These are phyloP conservation scores for Trematocara caparti DNA, from an alignment of 2,797 vertebrate genomes.

Conservation along the genomic window DNA sequence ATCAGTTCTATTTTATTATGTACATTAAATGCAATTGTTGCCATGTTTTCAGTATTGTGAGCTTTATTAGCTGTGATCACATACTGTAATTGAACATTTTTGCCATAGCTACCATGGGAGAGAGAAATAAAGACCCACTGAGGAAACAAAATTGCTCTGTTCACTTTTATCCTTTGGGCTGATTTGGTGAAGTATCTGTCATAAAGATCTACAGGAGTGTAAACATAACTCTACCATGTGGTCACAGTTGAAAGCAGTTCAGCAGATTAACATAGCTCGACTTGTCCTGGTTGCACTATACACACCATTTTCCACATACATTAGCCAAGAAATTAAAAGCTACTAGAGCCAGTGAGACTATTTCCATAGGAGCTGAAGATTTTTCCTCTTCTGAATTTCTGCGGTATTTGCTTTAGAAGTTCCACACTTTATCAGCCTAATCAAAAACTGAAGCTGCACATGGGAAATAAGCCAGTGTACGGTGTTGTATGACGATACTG, in stretches of 20 bases:
- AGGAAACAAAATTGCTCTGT: conserved; percentile 22
- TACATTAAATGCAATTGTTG: conserved; percentile 76
- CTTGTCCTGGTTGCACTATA: neutral
- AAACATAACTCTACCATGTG: neutral
- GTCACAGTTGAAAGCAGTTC: neutral
- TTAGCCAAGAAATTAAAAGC: neutral
- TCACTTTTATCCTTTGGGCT: conserved; percentile 11
- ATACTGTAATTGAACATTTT: conserved; percentile 75
- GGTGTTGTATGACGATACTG: neutral
- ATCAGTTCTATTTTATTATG: conserved; percentile 76
- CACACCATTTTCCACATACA: neutral
- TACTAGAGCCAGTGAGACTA: neutral
- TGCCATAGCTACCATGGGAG: conserved; percentile 72
- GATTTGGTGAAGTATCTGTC: neutral
- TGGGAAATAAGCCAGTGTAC: neutral
- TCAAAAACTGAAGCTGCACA: neutral
- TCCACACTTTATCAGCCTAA: neutral
- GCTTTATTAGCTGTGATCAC: conserved; percentile 77
- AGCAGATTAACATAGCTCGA: neutral
- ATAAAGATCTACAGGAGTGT: neutral
- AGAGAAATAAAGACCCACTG: conserved; percentile 73
- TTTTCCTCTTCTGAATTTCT: neutral
- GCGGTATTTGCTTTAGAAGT: neutral
- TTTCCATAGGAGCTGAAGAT: neutral
- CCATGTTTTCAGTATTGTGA: conserved; percentile 80